Conservation (phyloP, 2,888 invertebrate species). For the Deroplatys truncata region DNA sequence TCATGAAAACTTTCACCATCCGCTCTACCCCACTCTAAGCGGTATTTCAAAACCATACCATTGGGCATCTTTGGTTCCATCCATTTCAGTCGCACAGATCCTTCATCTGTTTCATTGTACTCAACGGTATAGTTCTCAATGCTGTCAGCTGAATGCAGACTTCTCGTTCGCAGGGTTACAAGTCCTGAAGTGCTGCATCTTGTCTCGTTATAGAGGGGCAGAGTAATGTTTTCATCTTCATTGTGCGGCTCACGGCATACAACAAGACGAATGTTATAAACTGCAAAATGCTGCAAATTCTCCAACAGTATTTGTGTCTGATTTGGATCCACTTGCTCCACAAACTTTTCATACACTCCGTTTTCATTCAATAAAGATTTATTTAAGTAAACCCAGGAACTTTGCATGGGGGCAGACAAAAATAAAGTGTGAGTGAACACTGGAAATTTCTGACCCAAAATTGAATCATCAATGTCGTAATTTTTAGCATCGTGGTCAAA, state of each 20-base stretch:
- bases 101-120: not conserved
- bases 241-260: slow-evolving; percentile 2
- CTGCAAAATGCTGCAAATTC: slow-evolving; percentile 13
- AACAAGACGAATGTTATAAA: slow-evolving; percentile 9
- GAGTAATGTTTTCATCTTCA: not conserved
- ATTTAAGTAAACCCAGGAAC: not conserved
- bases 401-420: not conserved
- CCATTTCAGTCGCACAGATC: slow-evolving; percentile 47
- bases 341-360: not conserved
- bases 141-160: slow-evolving; percentile 2
- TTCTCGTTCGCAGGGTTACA: slow-evolving; percentile 11
- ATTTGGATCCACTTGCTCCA: slow-evolving; percentile 6
- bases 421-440: not conserved
- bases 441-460: not conserved
- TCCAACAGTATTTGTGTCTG: not conserved
- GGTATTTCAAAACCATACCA: slow-evolving; percentile 59
- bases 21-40: slow-evolving; percentile 48
- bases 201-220: not conserved
- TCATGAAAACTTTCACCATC: slow-evolving; percentile 42
- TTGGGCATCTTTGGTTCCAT: slow-evolving; percentile 59
- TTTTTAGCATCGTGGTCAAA: not conserved
- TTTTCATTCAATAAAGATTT: not conserved
- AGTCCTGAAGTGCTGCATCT: slow-evolving; percentile 20
- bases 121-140: slow-evolving; percentile 8
- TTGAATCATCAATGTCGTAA: not conserved